Evolutionary conservation across 2,888 invertebrate genomes (phyloP).

Genomic region (Netelia inedita): DNA sequence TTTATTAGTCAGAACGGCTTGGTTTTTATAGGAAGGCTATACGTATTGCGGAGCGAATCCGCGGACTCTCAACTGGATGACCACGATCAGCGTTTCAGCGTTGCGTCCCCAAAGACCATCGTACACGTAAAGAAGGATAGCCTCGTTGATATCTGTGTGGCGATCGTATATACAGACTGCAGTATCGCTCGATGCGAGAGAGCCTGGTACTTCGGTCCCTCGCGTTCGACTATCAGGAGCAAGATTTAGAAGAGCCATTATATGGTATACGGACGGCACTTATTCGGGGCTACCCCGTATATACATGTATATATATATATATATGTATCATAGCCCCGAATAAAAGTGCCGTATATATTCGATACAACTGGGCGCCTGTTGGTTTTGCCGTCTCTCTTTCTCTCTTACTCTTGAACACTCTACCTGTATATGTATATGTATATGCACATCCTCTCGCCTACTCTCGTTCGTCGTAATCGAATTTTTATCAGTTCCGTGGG

Average conservation of each 20-base stretch:
- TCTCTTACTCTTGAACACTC: constrained; percentile 43
- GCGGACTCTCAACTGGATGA: constrained; percentile 19
- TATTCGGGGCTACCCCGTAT: constrained; percentile 51
- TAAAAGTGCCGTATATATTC: constrained; percentile 1
- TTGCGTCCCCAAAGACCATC: neutral
- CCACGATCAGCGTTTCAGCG: constrained; percentile 9
- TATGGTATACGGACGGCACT: constrained; percentile 65
- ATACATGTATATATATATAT: neutral
- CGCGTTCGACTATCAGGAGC: constrained; percentile 64
- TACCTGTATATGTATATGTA: neutral
- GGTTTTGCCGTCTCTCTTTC: constrained; percentile 38
- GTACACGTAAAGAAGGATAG: neutral
- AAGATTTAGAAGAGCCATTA: constrained; percentile 73
- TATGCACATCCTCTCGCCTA: constrained; percentile 56
- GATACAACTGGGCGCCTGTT: constrained; percentile 26
- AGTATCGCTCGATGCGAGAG: constrained; percentile 30
- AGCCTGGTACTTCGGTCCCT: constrained; percentile 48
- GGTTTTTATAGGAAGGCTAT: neutral
- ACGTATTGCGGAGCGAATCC: neutral
- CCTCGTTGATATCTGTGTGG: neutral
- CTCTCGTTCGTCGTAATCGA: constrained; percentile 67
- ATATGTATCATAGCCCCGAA: neutral
- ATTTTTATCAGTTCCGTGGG: constrained; percentile 69
- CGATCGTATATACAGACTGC: constrained; percentile 1
- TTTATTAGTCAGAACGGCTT: too few species aligned